These are phyloP conservation scores for Latrodectus elegans DNA, from an alignment of 2,888 invertebrate genomes.

Conservation along the genomic window DNA sequence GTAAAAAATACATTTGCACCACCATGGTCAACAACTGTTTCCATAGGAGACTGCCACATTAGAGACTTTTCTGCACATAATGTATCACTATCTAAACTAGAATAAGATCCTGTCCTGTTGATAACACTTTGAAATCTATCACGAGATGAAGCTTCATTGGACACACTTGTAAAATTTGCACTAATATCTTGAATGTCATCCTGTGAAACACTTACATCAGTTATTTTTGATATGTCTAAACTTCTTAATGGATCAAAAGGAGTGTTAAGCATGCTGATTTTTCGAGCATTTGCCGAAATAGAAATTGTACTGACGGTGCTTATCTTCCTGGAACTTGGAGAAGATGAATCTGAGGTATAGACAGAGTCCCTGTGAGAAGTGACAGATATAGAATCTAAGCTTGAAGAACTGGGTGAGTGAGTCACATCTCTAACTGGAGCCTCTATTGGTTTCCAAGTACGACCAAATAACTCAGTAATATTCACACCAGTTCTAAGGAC, in stretches of 20 bases:
- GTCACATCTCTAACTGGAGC: slow-evolving; percentile 21
- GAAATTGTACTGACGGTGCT: slow-evolving; percentile 22
- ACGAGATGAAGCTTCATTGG: not conserved
- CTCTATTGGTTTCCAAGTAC: slow-evolving; percentile 82
- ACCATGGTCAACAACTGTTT: slow-evolving; percentile 26
- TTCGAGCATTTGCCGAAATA: slow-evolving; percentile 32
- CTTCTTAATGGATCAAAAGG: not conserved
- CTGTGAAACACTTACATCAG: not conserved
- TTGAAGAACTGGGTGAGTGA: slow-evolving; percentile 51
- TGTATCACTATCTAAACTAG: slow-evolving; percentile 36
- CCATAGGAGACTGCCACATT: slow-evolving; percentile 40
- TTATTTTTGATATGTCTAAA: not conserved
- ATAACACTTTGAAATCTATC: slow-evolving; percentile 12
- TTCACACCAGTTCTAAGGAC: slow-evolving; percentile 73
- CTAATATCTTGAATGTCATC: not conserved
- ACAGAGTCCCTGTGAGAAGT: slow-evolving; percentile 46
- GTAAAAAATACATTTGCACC: slow-evolving; percentile 79
- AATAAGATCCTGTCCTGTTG: slow-evolving; percentile 42
- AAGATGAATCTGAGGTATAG: slow-evolving; percentile 42
- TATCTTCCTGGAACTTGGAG: slow-evolving; percentile 40
- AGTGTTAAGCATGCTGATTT: slow-evolving; percentile 14
- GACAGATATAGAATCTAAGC: slow-evolving; percentile 53
- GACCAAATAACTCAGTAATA: slow-evolving; percentile 81
- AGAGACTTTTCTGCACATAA: slow-evolving; percentile 28
- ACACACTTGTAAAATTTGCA: not conserved